Percentiles rank a stretch among this genome's conserved stretches.
Evolutionary conservation across 2,888 invertebrate genomes (phyloP).

Genomic region (Neoitamus cyanurus): DNA sequence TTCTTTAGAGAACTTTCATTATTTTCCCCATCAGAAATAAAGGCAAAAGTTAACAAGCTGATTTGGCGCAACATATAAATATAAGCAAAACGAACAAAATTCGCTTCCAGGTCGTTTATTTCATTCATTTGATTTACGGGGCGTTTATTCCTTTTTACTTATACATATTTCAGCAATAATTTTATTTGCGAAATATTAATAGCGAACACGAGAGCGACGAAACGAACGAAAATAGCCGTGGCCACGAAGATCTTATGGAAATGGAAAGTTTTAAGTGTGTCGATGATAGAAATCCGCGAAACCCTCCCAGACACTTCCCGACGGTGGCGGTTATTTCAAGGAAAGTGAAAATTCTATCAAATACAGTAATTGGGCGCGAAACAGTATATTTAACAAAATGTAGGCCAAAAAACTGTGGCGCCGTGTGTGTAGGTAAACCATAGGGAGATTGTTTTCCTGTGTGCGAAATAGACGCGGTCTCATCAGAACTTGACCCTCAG

Average conservation of each 20-base stretch:
- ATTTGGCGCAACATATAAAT: not conserved
- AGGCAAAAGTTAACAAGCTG: not conserved
- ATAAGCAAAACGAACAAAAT: constrained; percentile 15
- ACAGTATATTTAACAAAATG: not conserved
- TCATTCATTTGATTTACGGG: constrained; percentile 24
- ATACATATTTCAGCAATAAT: constrained; percentile 16
- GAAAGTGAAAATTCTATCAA: constrained; percentile 10
- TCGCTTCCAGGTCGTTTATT: constrained; percentile 13
- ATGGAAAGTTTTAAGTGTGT: constrained; percentile 40
- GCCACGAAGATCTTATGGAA: constrained; percentile 12
- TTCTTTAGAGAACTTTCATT: constrained; percentile 23
- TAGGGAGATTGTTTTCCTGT: not conserved
- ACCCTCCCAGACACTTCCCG: not conserved
- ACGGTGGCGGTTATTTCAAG: not conserved
- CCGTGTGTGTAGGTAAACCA: not conserved
- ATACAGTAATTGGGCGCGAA: not conserved
- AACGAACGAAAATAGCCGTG: constrained; percentile 18
- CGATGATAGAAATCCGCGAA: not conserved
- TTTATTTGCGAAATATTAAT: constrained; percentile 40
- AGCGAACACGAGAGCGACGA: constrained; percentile 29
- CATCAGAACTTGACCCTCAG: not conserved
- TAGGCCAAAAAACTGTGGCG: not conserved
- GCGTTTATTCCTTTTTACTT: constrained; percentile 28
- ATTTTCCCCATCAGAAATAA: not conserved
- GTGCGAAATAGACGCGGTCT: not conserved